phyloP scores from a whole-genome alignment of 2,888 invertebrate genomes.

The Platycheirus rosarum region DNA sequence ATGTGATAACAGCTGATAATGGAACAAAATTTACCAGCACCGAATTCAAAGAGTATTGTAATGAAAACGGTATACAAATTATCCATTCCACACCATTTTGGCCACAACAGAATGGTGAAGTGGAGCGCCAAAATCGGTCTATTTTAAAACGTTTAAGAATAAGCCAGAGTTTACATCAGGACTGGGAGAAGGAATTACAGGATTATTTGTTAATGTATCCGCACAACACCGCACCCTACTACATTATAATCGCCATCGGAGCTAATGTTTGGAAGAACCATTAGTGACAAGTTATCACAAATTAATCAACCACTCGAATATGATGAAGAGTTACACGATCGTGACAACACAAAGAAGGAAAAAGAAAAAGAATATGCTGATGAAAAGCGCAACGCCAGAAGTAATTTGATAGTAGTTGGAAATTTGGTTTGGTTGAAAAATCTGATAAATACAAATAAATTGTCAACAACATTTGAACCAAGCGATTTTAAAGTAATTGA shows the following conservation, averaged over 20 bases:
- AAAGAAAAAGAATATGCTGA: conserved; percentile 36
- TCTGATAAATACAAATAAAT: conserved; percentile 36
- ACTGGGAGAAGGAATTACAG: conserved; percentile 6
- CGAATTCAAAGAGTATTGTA: conserved; percentile 23
- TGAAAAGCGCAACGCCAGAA: conserved; percentile 36
- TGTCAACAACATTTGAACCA: conserved; percentile 39
- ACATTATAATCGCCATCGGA: not conserved
- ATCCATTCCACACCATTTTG: conserved; percentile 41
- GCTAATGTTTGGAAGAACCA: conserved; percentile 55
- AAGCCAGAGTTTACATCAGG: conserved; percentile 5
- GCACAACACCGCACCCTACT: conserved; percentile 74
- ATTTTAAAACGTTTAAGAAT: conserved; percentile 24
- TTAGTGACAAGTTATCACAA: conserved; percentile 73
- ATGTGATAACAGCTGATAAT: conserved; percentile 52
- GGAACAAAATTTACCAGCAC: conserved; percentile 34
- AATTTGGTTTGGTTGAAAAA: conserved; percentile 46
- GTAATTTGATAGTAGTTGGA: conserved; percentile 34
- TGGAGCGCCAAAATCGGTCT: conserved; percentile 32
- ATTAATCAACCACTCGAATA: conserved; percentile 39
- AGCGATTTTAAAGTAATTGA: conserved; percentile 31
- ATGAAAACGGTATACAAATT: conserved; percentile 10
- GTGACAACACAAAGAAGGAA: conserved; percentile 49
- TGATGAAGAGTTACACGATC: conserved; percentile 50
- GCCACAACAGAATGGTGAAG: conserved; percentile 43
- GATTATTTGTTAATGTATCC: too few species aligned